Evolutionary conservation across 2,113 vertebrate genomes (phyloP).

Genomic region (Lates calcarifer): DNA sequence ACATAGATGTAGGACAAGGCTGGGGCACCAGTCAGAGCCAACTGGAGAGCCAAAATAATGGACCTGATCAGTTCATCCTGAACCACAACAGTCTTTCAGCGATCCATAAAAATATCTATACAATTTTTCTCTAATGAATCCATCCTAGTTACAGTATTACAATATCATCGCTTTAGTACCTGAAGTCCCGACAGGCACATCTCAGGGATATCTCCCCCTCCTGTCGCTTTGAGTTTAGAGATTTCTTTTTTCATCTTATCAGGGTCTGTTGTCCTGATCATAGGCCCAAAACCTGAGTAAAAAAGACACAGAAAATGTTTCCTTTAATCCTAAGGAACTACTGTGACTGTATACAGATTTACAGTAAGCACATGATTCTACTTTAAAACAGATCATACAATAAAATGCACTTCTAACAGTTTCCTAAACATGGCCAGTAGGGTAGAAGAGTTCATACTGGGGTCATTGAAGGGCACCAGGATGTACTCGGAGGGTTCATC

Average conservation of each 20-base stretch:
- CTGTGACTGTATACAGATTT: not conserved
- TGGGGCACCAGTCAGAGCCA: conserved; percentile 82
- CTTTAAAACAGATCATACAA: no score
- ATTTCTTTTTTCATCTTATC: conserved; percentile 80
- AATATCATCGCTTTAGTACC: conserved; percentile 60
- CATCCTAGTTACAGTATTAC: not conserved
- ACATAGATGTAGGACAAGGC: conserved; percentile 81
- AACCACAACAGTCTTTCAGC: not conserved
- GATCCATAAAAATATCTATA: not conserved
- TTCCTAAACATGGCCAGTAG: not conserved
- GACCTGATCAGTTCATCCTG: not conserved
- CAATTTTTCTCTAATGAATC: not conserved
- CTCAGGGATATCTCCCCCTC: conserved; percentile 77
- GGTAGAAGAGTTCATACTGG: conserved; percentile 61
- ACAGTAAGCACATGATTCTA: not conserved
- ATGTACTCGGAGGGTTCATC: conserved; percentile 85
- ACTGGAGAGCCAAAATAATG: conserved; percentile 58
- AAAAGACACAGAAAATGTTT: not conserved
- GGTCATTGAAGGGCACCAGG: conserved; percentile 85
- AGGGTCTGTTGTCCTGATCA: conserved; percentile 74
- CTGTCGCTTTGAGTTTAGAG: conserved; percentile 15
- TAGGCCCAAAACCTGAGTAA: conserved; percentile 78
- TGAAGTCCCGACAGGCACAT: conserved; percentile 85
- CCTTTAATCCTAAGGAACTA: no score
- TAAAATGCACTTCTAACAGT: not conserved